Conservation (phyloP, 2,113 vertebrate genomes). For the Dasyprocta punctata region DNA sequence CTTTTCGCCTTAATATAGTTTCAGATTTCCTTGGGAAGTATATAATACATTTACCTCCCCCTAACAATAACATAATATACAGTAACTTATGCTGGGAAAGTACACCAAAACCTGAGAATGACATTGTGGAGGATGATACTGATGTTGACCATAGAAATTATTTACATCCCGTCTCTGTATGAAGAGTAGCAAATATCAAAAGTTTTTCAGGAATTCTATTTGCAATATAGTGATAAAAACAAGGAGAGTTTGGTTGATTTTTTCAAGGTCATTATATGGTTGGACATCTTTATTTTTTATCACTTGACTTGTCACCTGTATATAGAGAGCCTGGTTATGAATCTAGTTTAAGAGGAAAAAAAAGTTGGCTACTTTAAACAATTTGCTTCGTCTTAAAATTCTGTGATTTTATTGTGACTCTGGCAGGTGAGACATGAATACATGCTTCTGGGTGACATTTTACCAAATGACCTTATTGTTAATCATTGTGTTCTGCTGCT, state of each 20-base stretch:
- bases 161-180: neutral
- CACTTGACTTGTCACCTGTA: neutral
- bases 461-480: conserved; percentile 18
- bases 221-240: neutral
- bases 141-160: neutral
- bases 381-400: conserved; percentile 8
- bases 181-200: neutral
- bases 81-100: neutral
- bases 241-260: neutral
- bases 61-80: neutral
- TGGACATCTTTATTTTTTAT: neutral
- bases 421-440: neutral
- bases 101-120: neutral
- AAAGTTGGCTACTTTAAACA: neutral
- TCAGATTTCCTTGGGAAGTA: neutral
- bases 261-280: neutral
- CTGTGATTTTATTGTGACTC: neutral
- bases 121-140: neutral
- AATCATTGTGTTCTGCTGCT: neutral
- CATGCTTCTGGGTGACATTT: neutral
- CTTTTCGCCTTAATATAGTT: neutral
- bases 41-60: neutral
- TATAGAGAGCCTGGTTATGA: neutral
- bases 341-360: neutral
- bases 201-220: neutral